phyloP scores from a whole-genome alignment of 2,888 invertebrate species.

The Lepidocyrtoides sp. region DNA sequence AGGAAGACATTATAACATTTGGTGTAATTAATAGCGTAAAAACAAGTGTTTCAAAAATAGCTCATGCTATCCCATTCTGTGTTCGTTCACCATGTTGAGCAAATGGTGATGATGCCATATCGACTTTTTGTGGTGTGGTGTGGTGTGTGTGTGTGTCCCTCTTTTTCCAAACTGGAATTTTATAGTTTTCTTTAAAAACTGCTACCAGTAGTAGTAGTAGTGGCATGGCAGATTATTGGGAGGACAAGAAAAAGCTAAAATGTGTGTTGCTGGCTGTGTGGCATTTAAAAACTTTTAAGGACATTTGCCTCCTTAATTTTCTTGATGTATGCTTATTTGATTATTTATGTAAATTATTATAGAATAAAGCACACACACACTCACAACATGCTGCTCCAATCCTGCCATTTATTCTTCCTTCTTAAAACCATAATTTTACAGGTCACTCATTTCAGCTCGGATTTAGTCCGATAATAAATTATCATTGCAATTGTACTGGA shows the following conservation, averaged over 20 bases:
- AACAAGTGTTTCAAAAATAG: constrained; percentile 51
- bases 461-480: constrained; percentile 19
- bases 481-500: background rate
- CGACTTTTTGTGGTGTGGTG: background rate
- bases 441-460: background rate
- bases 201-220: too few relatives aligned
- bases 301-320: too few relatives aligned
- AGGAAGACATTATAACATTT: constrained; percentile 9
- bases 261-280: too few relatives aligned
- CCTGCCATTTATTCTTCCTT: too few relatives aligned
- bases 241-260: background rate
- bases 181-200: background rate
- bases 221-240: background rate
- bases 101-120: constrained; percentile 14
- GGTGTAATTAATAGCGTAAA: constrained; percentile 58
- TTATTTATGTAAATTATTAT: constrained; percentile 20
- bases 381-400: background rate
- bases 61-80: background rate
- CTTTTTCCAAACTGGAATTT: background rate
- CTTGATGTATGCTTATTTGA: constrained; percentile 9
- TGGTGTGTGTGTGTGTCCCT: too few relatives aligned
- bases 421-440: too few relatives aligned
- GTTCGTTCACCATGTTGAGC: constrained; percentile 13
- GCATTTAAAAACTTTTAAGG: constrained; percentile 4
- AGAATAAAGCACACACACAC: too few relatives aligned